A percentile compares a stretch with the other conserved stretches of the same genome.
Evolutionary conservation across 2,113 vertebrate genomes (phyloP).

Genomic region (Tringa solitaria): DNA sequence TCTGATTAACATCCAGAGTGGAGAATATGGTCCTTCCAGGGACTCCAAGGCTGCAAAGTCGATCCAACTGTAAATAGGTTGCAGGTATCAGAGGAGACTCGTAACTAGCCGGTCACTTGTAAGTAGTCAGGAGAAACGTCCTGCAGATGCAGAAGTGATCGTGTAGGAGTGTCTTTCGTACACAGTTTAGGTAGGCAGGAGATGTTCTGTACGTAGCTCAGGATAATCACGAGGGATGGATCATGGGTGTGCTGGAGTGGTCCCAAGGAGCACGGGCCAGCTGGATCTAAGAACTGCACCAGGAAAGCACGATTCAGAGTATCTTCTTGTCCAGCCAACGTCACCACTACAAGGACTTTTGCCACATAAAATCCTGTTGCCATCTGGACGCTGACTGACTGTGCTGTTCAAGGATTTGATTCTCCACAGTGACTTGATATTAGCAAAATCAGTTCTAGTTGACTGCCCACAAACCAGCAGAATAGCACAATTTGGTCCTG

Average conservation of each 20-base stretch:
- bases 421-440: background rate
- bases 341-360: background rate
- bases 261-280: background rate
- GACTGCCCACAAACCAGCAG: background rate
- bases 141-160: background rate
- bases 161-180: background rate
- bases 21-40: background rate
- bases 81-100: background rate
- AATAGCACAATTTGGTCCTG: background rate
- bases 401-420: background rate
- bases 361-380: background rate
- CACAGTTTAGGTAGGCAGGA: background rate
- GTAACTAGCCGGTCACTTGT: background rate
- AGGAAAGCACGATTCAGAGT: background rate
- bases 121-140: background rate
- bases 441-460: background rate
- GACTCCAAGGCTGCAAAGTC: background rate
- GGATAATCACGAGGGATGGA: background rate
- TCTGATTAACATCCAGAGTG: background rate
- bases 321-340: background rate
- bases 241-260: rapidly evolving
- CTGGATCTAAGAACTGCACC: background rate
- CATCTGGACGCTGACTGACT: background rate
- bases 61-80: background rate
- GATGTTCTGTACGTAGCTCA: background rate